Percentiles rank a stretch among this genome's conserved stretches.
These are phyloP conservation scores for Perizoma flavofasciatum DNA, from an alignment of 2,888 invertebrate species.

Conservation along the genomic window DNA sequence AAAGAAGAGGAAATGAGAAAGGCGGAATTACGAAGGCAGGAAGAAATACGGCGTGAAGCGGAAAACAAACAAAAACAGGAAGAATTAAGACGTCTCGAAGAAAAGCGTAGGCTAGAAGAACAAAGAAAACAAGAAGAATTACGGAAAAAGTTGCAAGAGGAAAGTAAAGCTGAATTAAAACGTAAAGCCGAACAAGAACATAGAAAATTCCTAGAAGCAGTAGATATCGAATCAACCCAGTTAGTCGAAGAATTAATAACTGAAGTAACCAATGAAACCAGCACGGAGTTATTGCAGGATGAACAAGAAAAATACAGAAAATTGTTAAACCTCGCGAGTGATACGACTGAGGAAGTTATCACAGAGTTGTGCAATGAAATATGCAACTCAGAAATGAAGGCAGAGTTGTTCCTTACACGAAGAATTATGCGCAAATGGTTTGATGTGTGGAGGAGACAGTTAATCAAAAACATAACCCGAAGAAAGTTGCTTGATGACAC, in stretches of 20 bases:
- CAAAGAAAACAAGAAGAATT: conserved; percentile 48
- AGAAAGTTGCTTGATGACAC: conserved; percentile 69
- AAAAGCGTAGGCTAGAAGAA: conserved; percentile 44
- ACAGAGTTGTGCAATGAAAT: conserved; percentile 63
- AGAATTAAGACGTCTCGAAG: conserved; percentile 42
- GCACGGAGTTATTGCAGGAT: conserved; percentile 53
- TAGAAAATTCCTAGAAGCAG: conserved; percentile 59
- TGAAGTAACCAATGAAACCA: conserved; percentile 60
- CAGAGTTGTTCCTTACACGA: conserved; percentile 62
- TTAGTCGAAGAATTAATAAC: conserved; percentile 60
- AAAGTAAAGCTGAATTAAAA: conserved; percentile 61
- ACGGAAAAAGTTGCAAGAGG: conserved; percentile 58
- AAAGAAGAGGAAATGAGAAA: conserved; percentile 43
- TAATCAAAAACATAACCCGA: conserved; percentile 62
- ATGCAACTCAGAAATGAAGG: conserved; percentile 64
- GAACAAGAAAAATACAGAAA: conserved; percentile 60
- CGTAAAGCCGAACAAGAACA: conserved; percentile 64
- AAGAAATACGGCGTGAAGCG: conserved; percentile 46
- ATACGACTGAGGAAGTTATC: conserved; percentile 58
- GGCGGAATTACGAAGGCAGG: conserved; percentile 43
- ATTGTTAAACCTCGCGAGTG: conserved; percentile 55
- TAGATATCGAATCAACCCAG: conserved; percentile 64
- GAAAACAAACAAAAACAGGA: conserved; percentile 41
- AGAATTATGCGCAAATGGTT: conserved; percentile 71
- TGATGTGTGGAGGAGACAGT: conserved; percentile 65